Percentiles rank a stretch among this genome's conserved stretches.
phyloP scores from a whole-genome alignment of 37 sponge, comb jelly and placozoan genomes.

The Haliclona indistincta region DNA sequence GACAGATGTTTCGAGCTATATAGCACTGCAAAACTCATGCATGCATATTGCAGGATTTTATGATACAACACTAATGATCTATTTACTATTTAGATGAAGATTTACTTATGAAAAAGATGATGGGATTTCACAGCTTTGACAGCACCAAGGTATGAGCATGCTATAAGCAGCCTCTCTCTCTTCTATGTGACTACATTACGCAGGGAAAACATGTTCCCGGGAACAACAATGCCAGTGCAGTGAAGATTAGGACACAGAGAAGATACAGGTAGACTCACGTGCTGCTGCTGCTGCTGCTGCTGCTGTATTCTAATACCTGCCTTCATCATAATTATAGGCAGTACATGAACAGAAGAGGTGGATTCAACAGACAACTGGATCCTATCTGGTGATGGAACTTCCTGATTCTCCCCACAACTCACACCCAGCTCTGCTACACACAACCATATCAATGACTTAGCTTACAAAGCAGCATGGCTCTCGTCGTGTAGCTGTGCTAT shows the following conservation, averaged over 20 bases:
- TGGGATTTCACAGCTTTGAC: constrained; percentile 84
- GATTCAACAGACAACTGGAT: constrained; percentile 94
- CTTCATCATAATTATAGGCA: too few relatives aligned
- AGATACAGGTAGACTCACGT: constrained; percentile 91
- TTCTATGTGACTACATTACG: too few relatives aligned
- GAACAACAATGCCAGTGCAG: constrained; percentile 55
- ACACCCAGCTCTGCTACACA: too few relatives aligned
- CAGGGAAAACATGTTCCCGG: constrained; percentile 82
- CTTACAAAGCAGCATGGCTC: too few relatives aligned
- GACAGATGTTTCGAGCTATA: too few relatives aligned
- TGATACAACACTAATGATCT: background rate
- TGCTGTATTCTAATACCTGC: too few relatives aligned
- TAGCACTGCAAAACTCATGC: too few relatives aligned
- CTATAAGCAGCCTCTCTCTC: too few relatives aligned
- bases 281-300: too few relatives aligned
- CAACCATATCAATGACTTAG: too few relatives aligned
- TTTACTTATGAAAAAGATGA: constrained; percentile 71
- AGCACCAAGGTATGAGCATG: constrained; percentile 93
- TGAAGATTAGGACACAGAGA: constrained; percentile 47
- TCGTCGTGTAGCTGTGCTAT: too few relatives aligned
- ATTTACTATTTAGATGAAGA: constrained; percentile 55
- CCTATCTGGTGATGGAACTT: constrained; percentile 68
- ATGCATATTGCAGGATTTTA: background rate
- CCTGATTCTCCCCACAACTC: too few relatives aligned
- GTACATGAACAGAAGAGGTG: constrained; percentile 97